Conservation (phyloP, 2,888 invertebrate species). For the Phytoseiulus persimilis region DNA sequence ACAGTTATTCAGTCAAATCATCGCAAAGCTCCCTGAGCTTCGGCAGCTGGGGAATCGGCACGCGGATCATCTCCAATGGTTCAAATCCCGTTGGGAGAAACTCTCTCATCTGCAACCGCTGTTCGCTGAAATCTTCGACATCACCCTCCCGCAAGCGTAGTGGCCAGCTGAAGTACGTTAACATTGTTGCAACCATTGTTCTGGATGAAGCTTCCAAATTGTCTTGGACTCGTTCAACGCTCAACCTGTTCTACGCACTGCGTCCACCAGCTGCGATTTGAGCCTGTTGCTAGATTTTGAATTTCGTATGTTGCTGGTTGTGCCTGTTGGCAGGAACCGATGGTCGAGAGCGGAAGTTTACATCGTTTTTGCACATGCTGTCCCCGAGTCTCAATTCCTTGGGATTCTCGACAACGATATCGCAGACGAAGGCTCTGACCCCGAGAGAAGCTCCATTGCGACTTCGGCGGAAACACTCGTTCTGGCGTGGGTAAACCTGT, state of each 20-base stretch:
- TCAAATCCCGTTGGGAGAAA: slow-evolving; percentile 66
- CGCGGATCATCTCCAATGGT: slow-evolving; percentile 76
- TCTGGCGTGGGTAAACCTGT: too few relatives aligned
- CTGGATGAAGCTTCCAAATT: background rate
- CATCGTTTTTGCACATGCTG: too few relatives aligned
- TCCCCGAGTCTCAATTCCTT: too few relatives aligned
- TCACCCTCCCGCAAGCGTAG: slow-evolving; percentile 55
- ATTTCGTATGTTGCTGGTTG: background rate
- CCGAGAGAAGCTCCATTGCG: too few relatives aligned
- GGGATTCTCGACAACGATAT: too few relatives aligned
- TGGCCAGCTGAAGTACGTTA: background rate
- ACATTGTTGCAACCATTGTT: background rate
- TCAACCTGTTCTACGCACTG: background rate
- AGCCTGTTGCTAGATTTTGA: background rate
- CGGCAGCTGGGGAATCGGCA: slow-evolving; percentile 72
- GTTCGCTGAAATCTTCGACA: slow-evolving; percentile 93
- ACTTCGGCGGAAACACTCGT: too few relatives aligned
- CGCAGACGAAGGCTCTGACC: too few relatives aligned
- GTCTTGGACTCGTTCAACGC: background rate
- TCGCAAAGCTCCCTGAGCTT: slow-evolving; percentile 65
- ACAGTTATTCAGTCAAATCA: slow-evolving; percentile 56
- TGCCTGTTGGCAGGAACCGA: background rate
- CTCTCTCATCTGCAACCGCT: slow-evolving; percentile 68
- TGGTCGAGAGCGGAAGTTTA: too few relatives aligned
- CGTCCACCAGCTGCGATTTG: background rate